Conservation (phyloP, 2,113 vertebrate genomes). For the Synodontis membranacea region DNA sequence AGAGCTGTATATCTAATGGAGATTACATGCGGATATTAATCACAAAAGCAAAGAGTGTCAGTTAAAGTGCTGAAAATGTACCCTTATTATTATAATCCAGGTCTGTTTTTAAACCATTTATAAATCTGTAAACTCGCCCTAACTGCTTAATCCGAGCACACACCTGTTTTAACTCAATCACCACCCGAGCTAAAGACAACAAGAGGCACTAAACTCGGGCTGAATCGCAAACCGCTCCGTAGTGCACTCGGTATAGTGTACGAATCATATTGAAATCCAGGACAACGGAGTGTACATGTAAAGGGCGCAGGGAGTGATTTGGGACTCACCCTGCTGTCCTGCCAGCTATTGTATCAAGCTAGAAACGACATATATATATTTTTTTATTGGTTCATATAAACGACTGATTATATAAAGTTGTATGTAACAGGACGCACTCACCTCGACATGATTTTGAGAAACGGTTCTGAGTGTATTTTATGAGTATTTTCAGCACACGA, state of each 20-base stretch:
- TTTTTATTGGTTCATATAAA: not conserved
- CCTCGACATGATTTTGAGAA: slow-evolving; percentile 41
- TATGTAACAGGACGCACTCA: slow-evolving; percentile 20
- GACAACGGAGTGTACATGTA: not conserved
- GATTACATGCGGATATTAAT: too few relatives aligned
- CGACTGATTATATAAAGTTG: not conserved
- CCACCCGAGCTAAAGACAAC: not conserved
- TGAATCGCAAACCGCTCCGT: not conserved
- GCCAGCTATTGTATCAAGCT: not conserved
- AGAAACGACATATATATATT: not conserved
- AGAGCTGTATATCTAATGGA: too few relatives aligned
- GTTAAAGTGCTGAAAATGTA: not conserved
- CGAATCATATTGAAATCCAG: too few relatives aligned
- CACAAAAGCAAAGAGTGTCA: too few relatives aligned
- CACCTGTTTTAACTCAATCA: not conserved
- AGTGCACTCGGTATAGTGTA: not conserved
- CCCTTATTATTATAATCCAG: not conserved
- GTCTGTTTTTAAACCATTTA: not conserved
- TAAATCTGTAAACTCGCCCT: not conserved
- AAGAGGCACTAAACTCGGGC: not conserved
- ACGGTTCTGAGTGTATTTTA: not conserved
- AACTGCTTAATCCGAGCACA: not conserved
- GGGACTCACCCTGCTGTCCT: not conserved
- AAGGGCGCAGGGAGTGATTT: not conserved
- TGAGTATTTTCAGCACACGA: not conserved